Conservation (phyloP, 2,888 invertebrate genomes). For the Stomorhina lunata region DNA sequence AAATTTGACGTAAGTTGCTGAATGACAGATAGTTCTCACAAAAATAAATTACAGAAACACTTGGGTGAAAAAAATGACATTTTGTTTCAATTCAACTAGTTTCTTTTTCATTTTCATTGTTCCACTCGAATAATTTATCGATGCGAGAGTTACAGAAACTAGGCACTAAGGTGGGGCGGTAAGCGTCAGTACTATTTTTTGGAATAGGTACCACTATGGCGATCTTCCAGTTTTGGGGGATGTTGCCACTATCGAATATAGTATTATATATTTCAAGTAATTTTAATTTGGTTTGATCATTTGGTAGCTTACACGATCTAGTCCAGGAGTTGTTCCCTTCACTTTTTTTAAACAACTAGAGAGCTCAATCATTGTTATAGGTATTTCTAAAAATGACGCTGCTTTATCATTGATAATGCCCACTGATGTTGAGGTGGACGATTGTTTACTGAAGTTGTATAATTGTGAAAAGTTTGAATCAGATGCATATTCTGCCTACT, state of each 20-base stretch:
- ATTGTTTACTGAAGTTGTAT: neutral
- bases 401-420: neutral
- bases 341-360: neutral
- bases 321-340: neutral
- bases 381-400: neutral
- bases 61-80: too few species aligned
- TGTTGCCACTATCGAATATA: neutral
- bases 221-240: neutral
- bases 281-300: constrained; percentile 18
- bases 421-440: neutral
- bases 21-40: too few species aligned
- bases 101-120: too few species aligned
- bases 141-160: too few species aligned
- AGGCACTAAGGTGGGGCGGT: too few species aligned
- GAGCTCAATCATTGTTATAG: constrained; percentile 16
- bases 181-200: too few species aligned
- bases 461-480: constrained; percentile 6
- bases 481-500: neutral
- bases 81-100: too few species aligned
- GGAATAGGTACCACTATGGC: too few species aligned
- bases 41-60: too few species aligned
- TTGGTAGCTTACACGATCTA: constrained; percentile 5
- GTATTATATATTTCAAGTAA: neutral
- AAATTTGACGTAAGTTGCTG: too few species aligned
- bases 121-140: too few species aligned